Conservation (phyloP, 2,797 vertebrate species). For the Tapirus indicus region DNA sequence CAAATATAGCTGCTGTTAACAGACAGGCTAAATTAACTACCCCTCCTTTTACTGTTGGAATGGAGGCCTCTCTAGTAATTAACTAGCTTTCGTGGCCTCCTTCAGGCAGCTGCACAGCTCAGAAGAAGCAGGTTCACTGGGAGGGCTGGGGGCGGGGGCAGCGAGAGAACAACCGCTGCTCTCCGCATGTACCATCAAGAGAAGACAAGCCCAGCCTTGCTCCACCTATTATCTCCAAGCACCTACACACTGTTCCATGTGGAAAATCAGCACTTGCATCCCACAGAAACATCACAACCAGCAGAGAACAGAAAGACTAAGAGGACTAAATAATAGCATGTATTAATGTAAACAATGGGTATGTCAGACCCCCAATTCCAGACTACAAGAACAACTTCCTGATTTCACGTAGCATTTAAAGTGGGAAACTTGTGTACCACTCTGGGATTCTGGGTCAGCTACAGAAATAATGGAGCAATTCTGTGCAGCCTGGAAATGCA, state of each 20-base stretch:
- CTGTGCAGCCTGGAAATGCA: neutral
- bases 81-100: neutral
- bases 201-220: neutral
- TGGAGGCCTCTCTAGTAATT: neutral
- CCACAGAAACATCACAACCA: slow-evolving; percentile 17
- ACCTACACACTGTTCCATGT: slow-evolving; percentile 60
- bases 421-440: neutral
- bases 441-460: neutral
- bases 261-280: slow-evolving; percentile 66
- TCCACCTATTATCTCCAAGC: neutral
- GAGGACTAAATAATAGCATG: slow-evolving; percentile 62
- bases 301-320: slow-evolving; percentile 30
- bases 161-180: neutral
- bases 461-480: neutral
- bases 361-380: neutral
- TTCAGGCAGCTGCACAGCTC: slow-evolving; percentile 55
- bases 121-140: neutral
- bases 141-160: neutral
- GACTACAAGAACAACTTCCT: neutral
- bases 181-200: neutral
- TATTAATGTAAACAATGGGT: neutral
- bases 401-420: neutral
- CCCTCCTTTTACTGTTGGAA: neutral
- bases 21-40: slow-evolving; percentile 19
- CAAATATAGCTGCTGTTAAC: neutral